Percentiles rank a stretch among this genome's conserved stretches.
Conservation (phyloP, 2,113 vertebrate genomes). For the Sula dactylatra region DNA sequence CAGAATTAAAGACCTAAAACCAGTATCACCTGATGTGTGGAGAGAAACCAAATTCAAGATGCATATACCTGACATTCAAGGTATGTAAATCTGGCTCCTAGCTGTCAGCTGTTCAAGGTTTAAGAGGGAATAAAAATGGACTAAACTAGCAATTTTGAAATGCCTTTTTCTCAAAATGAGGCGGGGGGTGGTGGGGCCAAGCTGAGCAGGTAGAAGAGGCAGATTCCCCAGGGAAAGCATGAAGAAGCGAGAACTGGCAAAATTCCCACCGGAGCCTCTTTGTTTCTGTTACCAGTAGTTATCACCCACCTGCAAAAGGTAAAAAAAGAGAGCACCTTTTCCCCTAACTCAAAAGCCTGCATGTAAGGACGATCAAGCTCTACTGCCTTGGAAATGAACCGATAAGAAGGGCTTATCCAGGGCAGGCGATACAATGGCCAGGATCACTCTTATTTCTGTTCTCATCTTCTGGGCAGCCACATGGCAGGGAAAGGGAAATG, state of each 20-base stretch:
- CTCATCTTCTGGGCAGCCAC: slow-evolving; percentile 11
- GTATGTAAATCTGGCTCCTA: not conserved
- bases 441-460: not conserved
- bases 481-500: not conserved
- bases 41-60: not conserved
- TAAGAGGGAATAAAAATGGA: not conserved
- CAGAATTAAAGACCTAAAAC: not conserved
- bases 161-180: not conserved
- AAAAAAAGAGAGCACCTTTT: not conserved
- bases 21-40: not conserved
- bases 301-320: not conserved
- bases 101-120: not conserved
- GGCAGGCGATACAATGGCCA: not conserved
- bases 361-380: not conserved
- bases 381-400: not conserved
- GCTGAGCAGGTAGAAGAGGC: not conserved
- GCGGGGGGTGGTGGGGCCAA: not conserved
- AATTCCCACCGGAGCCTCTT: not conserved
- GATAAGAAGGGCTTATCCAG: not conserved
- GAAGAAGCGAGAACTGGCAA: not conserved
- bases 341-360: not conserved
- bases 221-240: not conserved
- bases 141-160: not conserved
- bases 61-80: not conserved
- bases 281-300: slow-evolving; percentile 32